Percentiles rank a stretch among this genome's conserved stretches.
phyloP scores from a whole-genome alignment of 2,113 vertebrate species.

The Eulacestoma nigropectus region DNA sequence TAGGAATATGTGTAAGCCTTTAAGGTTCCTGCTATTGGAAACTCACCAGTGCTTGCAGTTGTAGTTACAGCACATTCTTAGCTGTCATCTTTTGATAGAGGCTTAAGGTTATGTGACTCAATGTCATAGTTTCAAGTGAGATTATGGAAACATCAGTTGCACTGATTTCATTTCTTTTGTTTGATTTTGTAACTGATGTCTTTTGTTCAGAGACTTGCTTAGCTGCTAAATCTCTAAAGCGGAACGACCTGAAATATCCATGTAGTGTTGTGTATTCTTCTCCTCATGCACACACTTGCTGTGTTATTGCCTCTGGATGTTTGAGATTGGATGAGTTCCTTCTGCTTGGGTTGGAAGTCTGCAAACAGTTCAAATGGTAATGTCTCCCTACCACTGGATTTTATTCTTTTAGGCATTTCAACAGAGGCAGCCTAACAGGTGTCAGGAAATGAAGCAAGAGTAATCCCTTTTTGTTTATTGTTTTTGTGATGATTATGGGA shows the following conservation, averaged over 20 bases:
- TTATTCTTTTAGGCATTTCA: background rate
- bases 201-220: background rate
- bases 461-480: background rate
- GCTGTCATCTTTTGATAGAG: background rate
- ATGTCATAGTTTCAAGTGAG: background rate
- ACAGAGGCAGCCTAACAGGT: background rate
- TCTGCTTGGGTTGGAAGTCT: background rate
- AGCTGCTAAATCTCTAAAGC: background rate
- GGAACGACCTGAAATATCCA: background rate
- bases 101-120: background rate
- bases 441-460: slow-evolving; percentile 9
- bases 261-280: background rate
- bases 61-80: background rate
- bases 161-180: background rate
- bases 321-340: background rate
- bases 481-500: background rate
- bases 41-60: background rate
- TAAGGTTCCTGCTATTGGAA: background rate
- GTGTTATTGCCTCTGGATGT: background rate
- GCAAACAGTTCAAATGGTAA: background rate
- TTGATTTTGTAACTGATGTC: background rate
- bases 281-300: background rate
- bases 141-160: background rate
- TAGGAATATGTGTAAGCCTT: background rate
- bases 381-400: background rate